These are phyloP conservation scores for Drosophila paranaensis DNA, from an alignment of 2,888 invertebrate genomes.

Conservation along the genomic window DNA sequence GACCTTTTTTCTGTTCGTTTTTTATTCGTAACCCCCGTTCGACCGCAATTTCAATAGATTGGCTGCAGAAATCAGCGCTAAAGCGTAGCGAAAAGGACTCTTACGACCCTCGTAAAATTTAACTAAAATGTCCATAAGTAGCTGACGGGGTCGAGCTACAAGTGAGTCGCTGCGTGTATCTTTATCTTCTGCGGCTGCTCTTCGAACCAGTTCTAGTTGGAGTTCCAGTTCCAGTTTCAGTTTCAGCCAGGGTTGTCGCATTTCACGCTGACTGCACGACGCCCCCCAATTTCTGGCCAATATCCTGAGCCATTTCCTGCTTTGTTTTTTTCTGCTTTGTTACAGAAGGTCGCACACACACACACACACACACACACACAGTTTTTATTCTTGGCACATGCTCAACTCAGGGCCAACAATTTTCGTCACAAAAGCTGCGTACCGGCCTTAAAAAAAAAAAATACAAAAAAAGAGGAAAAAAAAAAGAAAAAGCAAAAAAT, in stretches of 20 bases:
- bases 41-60: conserved; percentile 78
- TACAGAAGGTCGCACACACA: conserved; percentile 56
- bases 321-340: conserved; percentile 39
- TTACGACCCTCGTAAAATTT: conserved; percentile 70
- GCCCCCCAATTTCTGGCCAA: conserved; percentile 43
- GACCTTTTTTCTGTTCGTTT: conserved; percentile 58
- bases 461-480: conserved; percentile 24
- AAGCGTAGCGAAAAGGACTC: conserved; percentile 37
- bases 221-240: conserved; percentile 34
- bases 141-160: conserved; percentile 55
- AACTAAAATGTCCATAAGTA: conserved; percentile 77
- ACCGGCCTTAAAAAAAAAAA: conserved; percentile 12
- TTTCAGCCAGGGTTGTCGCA: conserved; percentile 49
- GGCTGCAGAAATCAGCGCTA: conserved; percentile 58
- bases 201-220: conserved; percentile 17
- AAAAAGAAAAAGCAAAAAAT: conserved; percentile 8
- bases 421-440: conserved; percentile 59
- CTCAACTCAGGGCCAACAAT: conserved; percentile 70
- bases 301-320: conserved; percentile 72
- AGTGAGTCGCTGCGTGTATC: conserved; percentile 46
- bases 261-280: conserved; percentile 64
- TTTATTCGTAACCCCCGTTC: conserved; percentile 32
- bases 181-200: conserved; percentile 4
- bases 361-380: neutral
- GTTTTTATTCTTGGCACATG: conserved; percentile 52